Base-by-base conservation (phyloP, 2,888 invertebrate species). In the Clostera curtula region DNA sequence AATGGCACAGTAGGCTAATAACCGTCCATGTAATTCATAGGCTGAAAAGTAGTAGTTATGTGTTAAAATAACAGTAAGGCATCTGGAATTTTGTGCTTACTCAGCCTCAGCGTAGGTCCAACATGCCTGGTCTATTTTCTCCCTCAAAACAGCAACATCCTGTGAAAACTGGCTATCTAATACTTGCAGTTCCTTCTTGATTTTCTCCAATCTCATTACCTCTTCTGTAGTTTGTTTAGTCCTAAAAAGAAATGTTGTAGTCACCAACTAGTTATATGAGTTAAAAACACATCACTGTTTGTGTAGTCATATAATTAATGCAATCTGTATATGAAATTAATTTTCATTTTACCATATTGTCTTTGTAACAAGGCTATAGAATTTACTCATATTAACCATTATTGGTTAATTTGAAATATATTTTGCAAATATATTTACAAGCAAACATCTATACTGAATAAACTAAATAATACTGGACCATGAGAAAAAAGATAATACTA, bases 111-210 rank as follows among this genome's bases (percentile, higher is more conserved):
- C 82, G 64, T 89, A 93, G 28, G 88, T 89, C 13, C 89, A 65
- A 51, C 91, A 91, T 0, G 92, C 90, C 14, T 85, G 82, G 56
- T 93, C 93, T 47, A 93, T 93, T 71, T 90, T 90, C 56, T 90
- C 89, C 31, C 93, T 79, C 24, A 94, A 71, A 26, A 93, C 87
- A 1, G 89, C 85, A 5, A 94, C 92, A 69, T 93, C 93, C 31
- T 87, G 87, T 4, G 91, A 91, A 25, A 93, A 85, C 59, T 89
- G 86, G 5, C 86, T 85, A 41, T 90, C 89, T 27, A 90, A 52
- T 25, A 89, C 85, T 47, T 87, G 86, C 4, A 90, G 71, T 51
- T 90, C 88, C 23, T 85, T 83, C 50, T 87, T 87, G 10, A 89
- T 88, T 54, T 88, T 87, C 47, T 87, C 86, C 26, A 90, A 68